phyloP scores from a whole-genome alignment of 2,888 invertebrate genomes.

The Epicampocera succincta region DNA sequence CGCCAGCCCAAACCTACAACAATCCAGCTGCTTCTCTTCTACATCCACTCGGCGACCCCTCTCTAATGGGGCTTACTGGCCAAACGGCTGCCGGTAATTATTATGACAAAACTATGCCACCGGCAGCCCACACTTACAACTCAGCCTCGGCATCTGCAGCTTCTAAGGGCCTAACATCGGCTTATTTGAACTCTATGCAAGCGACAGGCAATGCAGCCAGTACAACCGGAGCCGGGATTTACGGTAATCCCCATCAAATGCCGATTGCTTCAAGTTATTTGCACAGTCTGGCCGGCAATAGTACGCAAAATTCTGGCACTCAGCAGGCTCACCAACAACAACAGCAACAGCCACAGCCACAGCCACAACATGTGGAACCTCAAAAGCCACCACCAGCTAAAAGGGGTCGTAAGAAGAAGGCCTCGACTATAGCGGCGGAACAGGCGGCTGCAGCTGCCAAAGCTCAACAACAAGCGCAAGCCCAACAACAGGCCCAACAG shows the following conservation, averaged over 20 bases:
- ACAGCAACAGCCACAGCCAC: constrained; percentile 67
- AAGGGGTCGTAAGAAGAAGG: constrained; percentile 78
- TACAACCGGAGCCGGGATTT: constrained; percentile 62
- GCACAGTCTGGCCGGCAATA: constrained; percentile 54
- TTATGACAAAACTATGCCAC: constrained; percentile 84
- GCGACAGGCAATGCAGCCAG: constrained; percentile 55
- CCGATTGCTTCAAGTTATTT: constrained; percentile 68
- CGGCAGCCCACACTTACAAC: constrained; percentile 85
- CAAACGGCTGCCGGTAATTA: constrained; percentile 79
- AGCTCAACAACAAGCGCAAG: constrained; percentile 70
- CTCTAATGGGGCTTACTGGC: constrained; percentile 73
- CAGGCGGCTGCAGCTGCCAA: constrained; percentile 72
- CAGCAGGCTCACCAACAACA: constrained; percentile 68
- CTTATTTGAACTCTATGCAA: constrained; percentile 72
- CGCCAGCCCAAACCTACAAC: constrained; percentile 78
- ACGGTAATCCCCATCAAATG: constrained; percentile 77
- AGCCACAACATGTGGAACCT: constrained; percentile 45
- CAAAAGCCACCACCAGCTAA: constrained; percentile 74
- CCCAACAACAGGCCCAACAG: constrained; percentile 72
- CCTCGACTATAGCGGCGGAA: constrained; percentile 76
- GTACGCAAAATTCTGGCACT: constrained; percentile 40
- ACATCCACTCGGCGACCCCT: constrained; percentile 78
- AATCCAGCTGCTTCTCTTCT: constrained; percentile 75
- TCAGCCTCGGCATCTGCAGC: constrained; percentile 80
- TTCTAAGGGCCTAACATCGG: constrained; percentile 74